Conservation (phyloP, 1,140 invertebrate species). For the Wasmannia auropunctata region DNA sequence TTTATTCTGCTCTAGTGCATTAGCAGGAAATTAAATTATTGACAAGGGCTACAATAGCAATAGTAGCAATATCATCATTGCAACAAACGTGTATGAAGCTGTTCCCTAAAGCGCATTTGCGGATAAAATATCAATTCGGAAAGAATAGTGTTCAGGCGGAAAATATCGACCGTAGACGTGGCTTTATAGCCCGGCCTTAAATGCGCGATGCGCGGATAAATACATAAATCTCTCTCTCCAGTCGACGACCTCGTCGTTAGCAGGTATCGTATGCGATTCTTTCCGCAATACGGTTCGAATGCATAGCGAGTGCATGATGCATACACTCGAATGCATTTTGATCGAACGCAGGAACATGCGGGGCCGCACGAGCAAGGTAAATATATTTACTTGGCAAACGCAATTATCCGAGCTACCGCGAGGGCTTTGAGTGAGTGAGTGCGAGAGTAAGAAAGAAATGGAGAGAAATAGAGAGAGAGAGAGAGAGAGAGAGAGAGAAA, state of each 20-base stretch:
- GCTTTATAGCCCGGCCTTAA: background rate
- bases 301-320: background rate
- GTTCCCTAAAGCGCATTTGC: slow-evolving; percentile 20
- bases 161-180: slow-evolving; percentile 4
- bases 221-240: background rate
- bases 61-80: background rate
- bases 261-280: background rate
- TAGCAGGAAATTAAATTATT: background rate
- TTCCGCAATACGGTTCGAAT: background rate
- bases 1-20: background rate
- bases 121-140: slow-evolving; percentile 37
- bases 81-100: background rate
- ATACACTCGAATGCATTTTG: slow-evolving; percentile 14
- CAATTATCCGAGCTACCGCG: slow-evolving; percentile 44
- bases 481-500: background rate
- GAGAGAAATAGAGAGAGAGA: too few species aligned
- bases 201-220: background rate
- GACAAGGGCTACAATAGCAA: background rate
- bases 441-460: background rate
- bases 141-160: background rate
- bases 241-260: background rate
- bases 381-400: slow-evolving; percentile 50
- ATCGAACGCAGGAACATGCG: background rate
- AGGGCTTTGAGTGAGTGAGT: background rate
- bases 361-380: background rate